Evolutionary conservation across 2,113 vertebrate genomes (phyloP).

Genomic region (Herpetotheres cachinnans): DNA sequence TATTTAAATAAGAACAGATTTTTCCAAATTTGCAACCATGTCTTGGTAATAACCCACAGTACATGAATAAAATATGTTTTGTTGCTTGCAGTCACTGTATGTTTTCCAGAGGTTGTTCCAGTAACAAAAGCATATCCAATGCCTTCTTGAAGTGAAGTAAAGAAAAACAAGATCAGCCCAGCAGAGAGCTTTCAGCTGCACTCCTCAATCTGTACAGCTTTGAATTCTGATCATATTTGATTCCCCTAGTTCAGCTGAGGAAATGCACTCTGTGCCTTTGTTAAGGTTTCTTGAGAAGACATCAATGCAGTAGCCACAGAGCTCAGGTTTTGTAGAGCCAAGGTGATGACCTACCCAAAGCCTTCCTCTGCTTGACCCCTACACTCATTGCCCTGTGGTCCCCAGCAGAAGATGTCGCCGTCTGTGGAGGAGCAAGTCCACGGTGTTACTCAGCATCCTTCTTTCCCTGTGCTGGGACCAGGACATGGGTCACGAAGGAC

Average conservation of each 20-base stretch:
- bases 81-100: neutral
- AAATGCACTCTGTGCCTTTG: neutral
- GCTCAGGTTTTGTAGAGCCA: neutral
- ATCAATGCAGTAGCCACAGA: neutral
- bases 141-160: neutral
- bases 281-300: neutral
- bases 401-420: neutral
- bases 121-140: neutral
- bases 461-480: neutral
- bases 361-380: neutral
- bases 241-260: neutral
- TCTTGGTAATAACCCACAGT: neutral
- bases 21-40: neutral
- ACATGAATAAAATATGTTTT: neutral
- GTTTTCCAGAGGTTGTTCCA: neutral
- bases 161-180: neutral
- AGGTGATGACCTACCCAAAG: neutral
- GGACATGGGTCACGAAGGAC: neutral
- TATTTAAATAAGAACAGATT: neutral
- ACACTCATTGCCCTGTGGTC: accelerated
- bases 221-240: neutral
- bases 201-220: neutral
- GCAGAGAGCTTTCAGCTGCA: neutral
- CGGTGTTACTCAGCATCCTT: neutral
- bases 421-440: neutral